A percentile compares a stretch with the other conserved stretches of the same genome.
Conservation (phyloP, 2,888 invertebrate species). For the Leucophenga montana region DNA sequence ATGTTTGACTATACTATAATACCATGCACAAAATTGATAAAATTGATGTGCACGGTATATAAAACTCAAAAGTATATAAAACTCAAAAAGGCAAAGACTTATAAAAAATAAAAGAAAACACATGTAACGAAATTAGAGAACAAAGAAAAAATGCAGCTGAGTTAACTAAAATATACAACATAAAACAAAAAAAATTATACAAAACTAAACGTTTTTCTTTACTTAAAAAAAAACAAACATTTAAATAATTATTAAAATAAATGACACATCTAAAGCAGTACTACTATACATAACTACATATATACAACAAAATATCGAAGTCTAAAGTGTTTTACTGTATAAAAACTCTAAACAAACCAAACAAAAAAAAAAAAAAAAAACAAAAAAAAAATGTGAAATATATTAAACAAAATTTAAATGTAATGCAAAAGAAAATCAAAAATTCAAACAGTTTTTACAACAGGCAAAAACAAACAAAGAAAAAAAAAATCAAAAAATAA, state of each 20-base stretch:
- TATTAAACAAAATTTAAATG: not conserved
- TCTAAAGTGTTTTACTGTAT: not conserved
- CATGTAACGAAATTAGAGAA: not conserved
- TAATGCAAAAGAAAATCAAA: not conserved
- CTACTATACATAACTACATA: not conserved
- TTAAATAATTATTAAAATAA: too few species aligned
- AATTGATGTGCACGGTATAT: not conserved
- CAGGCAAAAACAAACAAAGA: not conserved
- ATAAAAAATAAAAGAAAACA: not conserved
- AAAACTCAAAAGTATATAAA: not conserved
- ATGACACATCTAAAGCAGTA: not conserved
- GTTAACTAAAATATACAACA: constrained; percentile 4
- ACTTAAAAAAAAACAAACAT: not conserved
- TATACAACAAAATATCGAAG: not conserved
- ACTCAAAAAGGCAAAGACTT: not conserved
- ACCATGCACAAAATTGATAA: too few species aligned
- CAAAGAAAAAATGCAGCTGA: not conserved
- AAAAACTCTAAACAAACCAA: not conserved
- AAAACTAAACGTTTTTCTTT: not conserved
- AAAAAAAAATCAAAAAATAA: not conserved
- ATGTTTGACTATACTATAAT: too few species aligned
- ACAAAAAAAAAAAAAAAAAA: constrained; percentile 5
- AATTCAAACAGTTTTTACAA: not conserved
- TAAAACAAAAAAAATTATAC: not conserved
- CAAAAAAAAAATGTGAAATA: not conserved